Evolutionary conservation across 2,888 invertebrate genomes (phyloP).

Genomic region (Calameuta idolon): DNA sequence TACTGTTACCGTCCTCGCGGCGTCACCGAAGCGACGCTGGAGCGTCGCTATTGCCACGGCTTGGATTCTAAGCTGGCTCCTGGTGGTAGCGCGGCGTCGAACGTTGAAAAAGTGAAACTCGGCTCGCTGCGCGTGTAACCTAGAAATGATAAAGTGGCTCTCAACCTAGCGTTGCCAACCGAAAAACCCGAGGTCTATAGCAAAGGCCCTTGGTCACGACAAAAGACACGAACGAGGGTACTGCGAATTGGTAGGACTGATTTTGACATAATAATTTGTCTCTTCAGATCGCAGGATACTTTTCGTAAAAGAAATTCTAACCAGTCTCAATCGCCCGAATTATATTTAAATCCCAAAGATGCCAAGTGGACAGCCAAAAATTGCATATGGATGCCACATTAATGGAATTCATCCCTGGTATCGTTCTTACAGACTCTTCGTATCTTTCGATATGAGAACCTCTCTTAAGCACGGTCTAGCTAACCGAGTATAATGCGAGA

Average conservation of each 20-base stretch:
- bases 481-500: constrained; percentile 48
- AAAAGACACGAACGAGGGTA: background rate
- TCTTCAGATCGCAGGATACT: background rate
- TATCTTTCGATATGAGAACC: constrained; percentile 33
- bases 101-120: constrained; percentile 67
- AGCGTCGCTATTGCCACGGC: background rate
- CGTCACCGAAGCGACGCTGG: constrained; percentile 14
- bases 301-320: background rate
- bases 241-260: background rate
- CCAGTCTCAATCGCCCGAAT: background rate
- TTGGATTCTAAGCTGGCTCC: background rate
- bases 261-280: background rate
- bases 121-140: constrained; percentile 67
- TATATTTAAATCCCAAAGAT: background rate
- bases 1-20: background rate
- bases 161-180: constrained; percentile 53
- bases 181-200: background rate
- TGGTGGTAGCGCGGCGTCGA: constrained; percentile 58
- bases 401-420: background rate
- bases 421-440: background rate
- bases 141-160: constrained; percentile 65
- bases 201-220: background rate
- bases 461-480: constrained; percentile 43
- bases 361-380: background rate
- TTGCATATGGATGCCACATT: background rate